Evolutionary conservation across 53 echinoderm and acorn worm species (phyloP), one percentile per base, ranked within the genome.

Genomic region (Paracentrotus lividus): DNA sequence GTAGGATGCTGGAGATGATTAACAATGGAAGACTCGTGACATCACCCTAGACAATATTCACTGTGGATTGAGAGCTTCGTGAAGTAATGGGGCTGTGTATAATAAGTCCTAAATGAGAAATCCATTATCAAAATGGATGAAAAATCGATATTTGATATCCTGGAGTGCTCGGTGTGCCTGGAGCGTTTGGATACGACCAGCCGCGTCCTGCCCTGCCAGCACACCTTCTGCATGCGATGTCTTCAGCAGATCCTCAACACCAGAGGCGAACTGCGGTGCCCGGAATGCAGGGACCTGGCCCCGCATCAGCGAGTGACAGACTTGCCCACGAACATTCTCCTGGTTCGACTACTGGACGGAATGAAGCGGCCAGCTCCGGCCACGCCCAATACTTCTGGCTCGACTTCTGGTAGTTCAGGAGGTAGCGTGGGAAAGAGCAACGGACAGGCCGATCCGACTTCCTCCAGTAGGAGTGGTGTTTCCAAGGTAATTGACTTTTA

Each of bases 121-220:
- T 77, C 77, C 77, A 42, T 77, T n/a, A n/a, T 77, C 77, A 56
- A 36, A 49, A 95, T 96, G 95, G 97, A 97, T 87, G 96, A 97
- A 95, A 94, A 98, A 87, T 95, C 96, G 57, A 94, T 98, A 85
- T 96, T 94, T 94, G 95, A 96, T 92, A 95, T 98, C 85, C 93
- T 97, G 42, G 98, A 98, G 68, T 98, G 98, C 95, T 96, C 98
- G 2, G 98, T 98, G 33, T 98, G 98, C 49, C 88, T 98, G 65
- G 98, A 97, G 85, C 94, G 94, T n/a, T 81, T 98, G 49, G 98
- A 98, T 84, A 91, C 94, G 15, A 96, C 95, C 89, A 98, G 98
- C 75, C 94, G 96, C 15, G 97, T 98, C 40, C 91, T 98, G 58
- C 98, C 98, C 0, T 97, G 97, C 88, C 97, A 97, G 94, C 97